Conservation (phyloP, 1,140 invertebrate species). For the Pemphigus obesinymphae region DNA sequence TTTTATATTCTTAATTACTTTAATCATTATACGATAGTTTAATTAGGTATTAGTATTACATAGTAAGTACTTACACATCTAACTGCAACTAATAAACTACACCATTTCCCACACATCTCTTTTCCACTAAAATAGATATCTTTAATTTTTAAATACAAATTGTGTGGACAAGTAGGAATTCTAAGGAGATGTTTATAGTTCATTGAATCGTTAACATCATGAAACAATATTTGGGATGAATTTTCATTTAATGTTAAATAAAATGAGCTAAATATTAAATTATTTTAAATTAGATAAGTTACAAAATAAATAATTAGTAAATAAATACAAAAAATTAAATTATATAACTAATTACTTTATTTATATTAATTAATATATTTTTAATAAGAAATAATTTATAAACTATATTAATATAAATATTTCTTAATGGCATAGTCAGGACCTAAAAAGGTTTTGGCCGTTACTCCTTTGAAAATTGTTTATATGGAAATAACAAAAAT, state of each 20-base stretch:
- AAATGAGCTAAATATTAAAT: constrained; percentile 54
- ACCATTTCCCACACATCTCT: constrained; percentile 50
- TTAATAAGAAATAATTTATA: no score
- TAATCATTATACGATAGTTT: not conserved
- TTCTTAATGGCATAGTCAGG: no score
- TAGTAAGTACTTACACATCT: constrained; percentile 53
- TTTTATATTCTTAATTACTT: not conserved
- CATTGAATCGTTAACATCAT: not conserved
- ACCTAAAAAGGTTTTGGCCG: no score
- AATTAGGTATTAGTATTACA: no score
- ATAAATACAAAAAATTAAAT: no score
- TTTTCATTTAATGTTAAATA: constrained; percentile 60
- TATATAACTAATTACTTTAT: no score
- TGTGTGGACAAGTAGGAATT: constrained; percentile 57
- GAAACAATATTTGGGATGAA: constrained; percentile 54
- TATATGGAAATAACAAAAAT: no score
- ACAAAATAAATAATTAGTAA: no score
- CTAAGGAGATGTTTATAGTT: constrained; percentile 53
- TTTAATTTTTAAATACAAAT: constrained; percentile 47
- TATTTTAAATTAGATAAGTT: no score
- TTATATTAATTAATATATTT: no score
- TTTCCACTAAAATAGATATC: constrained; percentile 50
- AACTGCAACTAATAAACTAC: constrained; percentile 52
- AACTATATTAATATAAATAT: no score
- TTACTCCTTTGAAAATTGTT: no score